Percentiles rank a stretch among this genome's conserved stretches.
phyloP scores from a whole-genome alignment of 2,113 vertebrate species.

The Sinosuthora webbiana region DNA sequence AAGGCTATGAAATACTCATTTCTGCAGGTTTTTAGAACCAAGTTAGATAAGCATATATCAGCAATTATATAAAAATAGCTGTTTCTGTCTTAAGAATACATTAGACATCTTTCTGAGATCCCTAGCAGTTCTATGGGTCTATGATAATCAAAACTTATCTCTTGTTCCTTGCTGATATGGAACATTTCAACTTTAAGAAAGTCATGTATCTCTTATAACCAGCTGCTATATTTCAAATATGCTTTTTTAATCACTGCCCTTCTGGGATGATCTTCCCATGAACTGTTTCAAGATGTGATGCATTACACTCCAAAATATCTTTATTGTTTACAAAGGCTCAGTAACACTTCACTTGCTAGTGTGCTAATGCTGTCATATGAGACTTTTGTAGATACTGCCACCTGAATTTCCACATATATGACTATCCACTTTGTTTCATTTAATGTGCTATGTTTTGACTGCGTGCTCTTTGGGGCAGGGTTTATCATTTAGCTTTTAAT shows the following conservation, averaged over 20 bases:
- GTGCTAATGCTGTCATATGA: not conserved
- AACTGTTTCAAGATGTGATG: not conserved
- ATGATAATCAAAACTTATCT: not conserved
- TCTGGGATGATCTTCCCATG: not conserved
- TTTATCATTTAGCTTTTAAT: slow-evolving; percentile 1
- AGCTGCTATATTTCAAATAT: slow-evolving; percentile 19
- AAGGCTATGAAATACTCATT: not conserved
- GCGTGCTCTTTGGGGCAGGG: not conserved
- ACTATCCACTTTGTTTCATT: not conserved
- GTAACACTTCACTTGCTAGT: not conserved
- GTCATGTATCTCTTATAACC: not conserved
- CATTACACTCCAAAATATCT: not conserved
- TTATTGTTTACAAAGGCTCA: slow-evolving; percentile 22
- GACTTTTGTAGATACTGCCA: not conserved
- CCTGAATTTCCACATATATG: not conserved
- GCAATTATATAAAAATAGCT: not conserved
- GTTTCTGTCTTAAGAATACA: not conserved
- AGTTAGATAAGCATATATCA: not conserved
- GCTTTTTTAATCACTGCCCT: not conserved
- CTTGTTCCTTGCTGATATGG: not conserved
- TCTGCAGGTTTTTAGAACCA: not conserved
- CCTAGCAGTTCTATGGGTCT: not conserved
- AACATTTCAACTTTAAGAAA: not conserved
- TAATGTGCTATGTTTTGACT: not conserved
- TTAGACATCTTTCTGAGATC: not conserved